Conservation (phyloP, 2,113 vertebrate genomes). For the Axis porcinus region DNA sequence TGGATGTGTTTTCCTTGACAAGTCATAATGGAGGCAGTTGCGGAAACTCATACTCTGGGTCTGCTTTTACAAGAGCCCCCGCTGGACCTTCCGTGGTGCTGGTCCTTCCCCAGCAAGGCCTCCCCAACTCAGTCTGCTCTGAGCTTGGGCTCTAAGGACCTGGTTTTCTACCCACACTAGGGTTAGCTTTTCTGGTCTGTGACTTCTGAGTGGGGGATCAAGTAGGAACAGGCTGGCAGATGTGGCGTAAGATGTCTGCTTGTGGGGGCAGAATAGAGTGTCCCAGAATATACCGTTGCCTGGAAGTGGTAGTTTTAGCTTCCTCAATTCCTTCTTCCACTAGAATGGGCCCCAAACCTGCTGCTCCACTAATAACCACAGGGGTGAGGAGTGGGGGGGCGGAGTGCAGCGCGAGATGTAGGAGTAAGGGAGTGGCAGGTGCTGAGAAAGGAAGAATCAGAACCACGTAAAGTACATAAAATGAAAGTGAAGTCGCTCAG, state of each 20-base stretch:
- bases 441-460: not conserved
- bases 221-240: not conserved
- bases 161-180: not conserved
- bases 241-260: conserved; percentile 5
- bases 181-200: not conserved
- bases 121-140: not conserved
- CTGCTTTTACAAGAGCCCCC: not conserved
- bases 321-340: not conserved
- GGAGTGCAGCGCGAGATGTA: not conserved
- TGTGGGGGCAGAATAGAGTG: not conserved
- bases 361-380: not conserved
- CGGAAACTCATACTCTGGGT: not conserved
- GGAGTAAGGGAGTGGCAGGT: not conserved
- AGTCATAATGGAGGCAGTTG: not conserved
- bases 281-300: conserved; percentile 18
- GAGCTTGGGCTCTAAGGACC: not conserved
- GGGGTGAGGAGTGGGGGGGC: not conserved
- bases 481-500: not conserved
- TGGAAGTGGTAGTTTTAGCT: conserved; percentile 46
- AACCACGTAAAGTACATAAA: not conserved
- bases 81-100: not conserved
- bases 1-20: not conserved
- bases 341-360: not conserved
- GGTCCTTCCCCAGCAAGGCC: not conserved
- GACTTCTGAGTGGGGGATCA: not conserved